A percentile compares a stretch with the other conserved stretches of the same genome.
Evolutionary conservation across 2,888 invertebrate genomes (phyloP).

Genomic region (Acrobasis consociella): DNA sequence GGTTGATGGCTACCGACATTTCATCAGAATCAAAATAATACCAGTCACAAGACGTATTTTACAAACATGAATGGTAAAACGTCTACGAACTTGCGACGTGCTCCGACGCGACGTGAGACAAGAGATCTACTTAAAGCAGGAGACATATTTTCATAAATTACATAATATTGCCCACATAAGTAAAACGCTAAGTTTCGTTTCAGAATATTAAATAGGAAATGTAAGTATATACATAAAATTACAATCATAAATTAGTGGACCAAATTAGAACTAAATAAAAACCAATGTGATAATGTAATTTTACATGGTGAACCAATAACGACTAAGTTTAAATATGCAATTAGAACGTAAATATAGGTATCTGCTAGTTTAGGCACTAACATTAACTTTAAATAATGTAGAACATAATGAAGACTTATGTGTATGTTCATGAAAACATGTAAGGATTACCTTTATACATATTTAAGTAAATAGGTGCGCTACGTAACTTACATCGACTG

Average conservation of each 20-base stretch:
- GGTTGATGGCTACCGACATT: background rate
- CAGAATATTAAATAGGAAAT: conserved; percentile 34
- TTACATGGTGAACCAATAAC: conserved; percentile 40
- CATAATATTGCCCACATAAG: conserved; percentile 75
- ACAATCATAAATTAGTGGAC: conserved; percentile 27
- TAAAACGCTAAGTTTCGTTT: conserved; percentile 40
- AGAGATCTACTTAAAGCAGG: conserved; percentile 53
- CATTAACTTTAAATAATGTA: conserved; percentile 42
- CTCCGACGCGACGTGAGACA: conserved; percentile 29
- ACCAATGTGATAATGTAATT: conserved; percentile 35
- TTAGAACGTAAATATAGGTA: conserved; percentile 25
- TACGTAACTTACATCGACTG: conserved; percentile 26
- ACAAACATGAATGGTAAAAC: conserved; percentile 6
- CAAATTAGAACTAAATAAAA: conserved; percentile 36
- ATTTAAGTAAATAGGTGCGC: conserved; percentile 24
- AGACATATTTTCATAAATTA: conserved; percentile 78
- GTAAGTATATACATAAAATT: conserved; percentile 36
- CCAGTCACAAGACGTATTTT: background rate
- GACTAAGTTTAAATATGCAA: conserved; percentile 35
- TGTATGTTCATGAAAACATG: conserved; percentile 29
- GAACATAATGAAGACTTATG: conserved; percentile 36
- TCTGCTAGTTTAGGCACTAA: conserved; percentile 41
- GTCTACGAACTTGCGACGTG: conserved; percentile 16
- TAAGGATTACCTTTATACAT: conserved; percentile 30
- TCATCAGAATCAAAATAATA: background rate